Evolutionary conservation across 2,888 invertebrate genomes (phyloP), one percentile per base, ranked within the genome.

Genomic region (Acronicta psi): DNA sequence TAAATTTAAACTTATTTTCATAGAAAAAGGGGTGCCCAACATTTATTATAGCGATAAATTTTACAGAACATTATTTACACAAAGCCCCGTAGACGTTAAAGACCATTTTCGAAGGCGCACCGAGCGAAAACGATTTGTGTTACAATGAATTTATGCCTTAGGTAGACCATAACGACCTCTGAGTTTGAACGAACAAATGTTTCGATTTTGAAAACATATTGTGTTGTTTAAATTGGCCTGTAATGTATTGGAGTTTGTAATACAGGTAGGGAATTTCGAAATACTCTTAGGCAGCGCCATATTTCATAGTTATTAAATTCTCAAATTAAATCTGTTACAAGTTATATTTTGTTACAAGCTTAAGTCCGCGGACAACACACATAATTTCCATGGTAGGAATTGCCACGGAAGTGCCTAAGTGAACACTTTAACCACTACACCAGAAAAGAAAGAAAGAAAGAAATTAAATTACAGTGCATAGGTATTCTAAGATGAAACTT

Each of bases 21-120:
- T 91, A 92, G 89, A 88, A 91, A 91, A 91, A 89, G 77, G 90
- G 88, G 88, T 87, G 85, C 85, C 84, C 80, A 84, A 87, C 92
- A 90, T 93, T 93, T 92, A 93, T 93, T 92, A 90, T 87, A 79
- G 88, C 90, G 81, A 93, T 94, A 93, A 94, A 93, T 94, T 93
- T 89, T 71, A 83, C 85, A 84, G 87, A 90, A 91, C 93, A 92
- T 92, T 93, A 93, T 93, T 93, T 92, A 90, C 90, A 88, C 88
- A 93, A 92, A 94, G 93, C 93, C 86, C 84, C 84, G 86, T 81
- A 84, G 93, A 93, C 92, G 89, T 89, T 90, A 91, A 89, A 88
- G 89, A 88, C 91, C 91, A 87, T 90, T 92, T 91, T 86, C 86
- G 86, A 90, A 88, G 89, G 88, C 87, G 86, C 81, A 81, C 82